Conservation (phyloP, 2,888 invertebrate genomes). For the Trichogramma evanescens region DNA sequence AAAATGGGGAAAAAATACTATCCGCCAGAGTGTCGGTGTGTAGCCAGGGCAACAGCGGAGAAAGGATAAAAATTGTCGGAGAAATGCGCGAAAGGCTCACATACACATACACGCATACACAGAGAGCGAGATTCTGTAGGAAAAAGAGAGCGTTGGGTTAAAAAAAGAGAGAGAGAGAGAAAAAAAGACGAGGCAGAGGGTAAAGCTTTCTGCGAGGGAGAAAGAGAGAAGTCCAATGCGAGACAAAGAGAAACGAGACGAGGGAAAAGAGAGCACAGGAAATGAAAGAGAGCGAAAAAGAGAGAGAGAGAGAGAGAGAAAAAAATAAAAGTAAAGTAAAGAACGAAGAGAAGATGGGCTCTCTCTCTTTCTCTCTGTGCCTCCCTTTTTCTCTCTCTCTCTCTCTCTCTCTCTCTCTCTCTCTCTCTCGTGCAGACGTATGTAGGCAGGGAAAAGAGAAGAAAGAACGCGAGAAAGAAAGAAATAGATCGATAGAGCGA, state of each 20-base stretch:
- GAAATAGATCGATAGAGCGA: too few relatives aligned
- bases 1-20: background rate
- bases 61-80: slow-evolving; percentile 22
- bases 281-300: slow-evolving; percentile 12
- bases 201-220: background rate
- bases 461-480: background rate
- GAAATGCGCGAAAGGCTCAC: slow-evolving; percentile 11
- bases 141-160: slow-evolving; percentile 13
- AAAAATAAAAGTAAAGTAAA: background rate
- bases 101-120: slow-evolving; percentile 15
- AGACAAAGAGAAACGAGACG: slow-evolving; percentile 19
- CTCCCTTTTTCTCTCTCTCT: slow-evolving; percentile 8
- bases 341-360: slow-evolving; percentile 4
- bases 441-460: background rate
- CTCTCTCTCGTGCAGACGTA: background rate
- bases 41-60: background rate
- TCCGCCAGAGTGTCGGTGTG: background rate
- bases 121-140: slow-evolving; percentile 2
- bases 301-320: background rate
- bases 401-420: background rate
- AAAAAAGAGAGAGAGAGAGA: background rate
- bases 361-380: slow-evolving; percentile 9
- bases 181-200: background rate
- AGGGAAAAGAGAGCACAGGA: slow-evolving; percentile 17
- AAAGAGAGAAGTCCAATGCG: slow-evolving; percentile 14